A percentile compares a stretch with the other conserved stretches of the same genome.
Conservation (phyloP, 2,797 vertebrate species). For the Sebastes cheni region DNA sequence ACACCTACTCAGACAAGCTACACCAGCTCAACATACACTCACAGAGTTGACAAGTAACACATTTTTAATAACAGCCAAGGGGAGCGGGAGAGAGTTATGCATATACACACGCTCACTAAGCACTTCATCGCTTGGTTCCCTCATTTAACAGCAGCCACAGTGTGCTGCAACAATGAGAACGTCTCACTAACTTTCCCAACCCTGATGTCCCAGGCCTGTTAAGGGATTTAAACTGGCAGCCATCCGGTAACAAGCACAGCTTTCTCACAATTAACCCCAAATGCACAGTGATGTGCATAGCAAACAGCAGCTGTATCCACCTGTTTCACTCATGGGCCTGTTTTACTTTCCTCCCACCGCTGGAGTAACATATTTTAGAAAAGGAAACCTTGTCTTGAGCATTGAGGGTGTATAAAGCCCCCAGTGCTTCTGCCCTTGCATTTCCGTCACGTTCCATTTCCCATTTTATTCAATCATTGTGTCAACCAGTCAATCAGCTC, state of each 20-base stretch:
- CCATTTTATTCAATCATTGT: slow-evolving; percentile 17
- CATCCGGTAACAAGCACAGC: not conserved
- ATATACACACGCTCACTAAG: not conserved
- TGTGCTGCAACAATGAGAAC: not conserved
- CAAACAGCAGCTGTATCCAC: slow-evolving; percentile 29
- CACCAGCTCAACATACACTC: not conserved
- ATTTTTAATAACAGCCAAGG: not conserved
- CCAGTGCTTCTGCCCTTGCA: not conserved
- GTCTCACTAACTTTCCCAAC: not conserved
- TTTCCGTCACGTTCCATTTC: slow-evolving; percentile 33
- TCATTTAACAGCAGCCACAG: slow-evolving; percentile 3
- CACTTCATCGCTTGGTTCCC: not conserved
- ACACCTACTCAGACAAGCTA: not conserved
- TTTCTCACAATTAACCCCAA: slow-evolving; percentile 26
- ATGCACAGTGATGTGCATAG: not conserved
- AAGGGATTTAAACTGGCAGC: slow-evolving; percentile 16
- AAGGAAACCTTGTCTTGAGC: not conserved
- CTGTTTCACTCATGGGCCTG: not conserved
- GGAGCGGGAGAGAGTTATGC: not conserved
- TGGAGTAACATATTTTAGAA: not conserved
- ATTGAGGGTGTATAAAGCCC: not conserved
- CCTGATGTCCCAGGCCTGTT: not conserved
- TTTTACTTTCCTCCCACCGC: not conserved
- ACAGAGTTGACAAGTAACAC: not conserved
- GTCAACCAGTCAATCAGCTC: slow-evolving; percentile 25